A percentile compares a stretch with the other conserved stretches of the same genome.
Conservation (phyloP, 2,113 vertebrate genomes). For the Centropus bengalensis region DNA sequence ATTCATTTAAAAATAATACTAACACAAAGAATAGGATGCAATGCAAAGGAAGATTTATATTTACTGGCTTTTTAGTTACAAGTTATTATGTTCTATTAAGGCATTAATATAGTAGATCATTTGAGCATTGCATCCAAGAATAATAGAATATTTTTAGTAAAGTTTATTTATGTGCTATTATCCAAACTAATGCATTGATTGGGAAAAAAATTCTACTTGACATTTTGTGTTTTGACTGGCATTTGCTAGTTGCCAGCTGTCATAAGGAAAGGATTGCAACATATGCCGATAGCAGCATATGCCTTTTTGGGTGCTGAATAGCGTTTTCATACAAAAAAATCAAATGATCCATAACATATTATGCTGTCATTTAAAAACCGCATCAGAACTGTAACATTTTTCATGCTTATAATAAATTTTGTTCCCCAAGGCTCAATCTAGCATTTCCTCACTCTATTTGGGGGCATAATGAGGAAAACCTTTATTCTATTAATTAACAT, state of each 20-base stretch:
- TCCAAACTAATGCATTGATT: constrained; percentile 71
- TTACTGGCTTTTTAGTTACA: not conserved
- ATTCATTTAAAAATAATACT: not conserved
- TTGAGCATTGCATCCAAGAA: not conserved
- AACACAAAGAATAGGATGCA: not conserved
- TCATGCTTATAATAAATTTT: constrained; percentile 74
- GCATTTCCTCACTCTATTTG: constrained; percentile 73
- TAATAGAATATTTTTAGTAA: constrained; percentile 12
- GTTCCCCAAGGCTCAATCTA: constrained; percentile 77
- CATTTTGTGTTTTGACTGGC: constrained; percentile 84
- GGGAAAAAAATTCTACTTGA: constrained; percentile 71
- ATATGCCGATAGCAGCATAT: constrained; percentile 75
- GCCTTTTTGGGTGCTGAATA: constrained; percentile 79
- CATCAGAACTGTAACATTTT: constrained; percentile 77
- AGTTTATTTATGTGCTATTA: constrained; percentile 53
- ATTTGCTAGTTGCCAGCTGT: constrained; percentile 84
- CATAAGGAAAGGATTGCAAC: constrained; percentile 74
- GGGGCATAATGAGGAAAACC: constrained; percentile 57
- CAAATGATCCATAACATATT: constrained; percentile 94
- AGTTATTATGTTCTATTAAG: not conserved
- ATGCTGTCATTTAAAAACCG: constrained; percentile 87
- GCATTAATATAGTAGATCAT: not conserved
- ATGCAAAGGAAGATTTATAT: not conserved
- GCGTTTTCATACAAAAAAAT: constrained; percentile 76
- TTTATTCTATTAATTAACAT: constrained; percentile 73